Percentiles rank a stretch among this genome's conserved stretches.
These are phyloP conservation scores for Callaeas wilsoni DNA, from an alignment of 2,113 vertebrate species.

Conservation along the genomic window DNA sequence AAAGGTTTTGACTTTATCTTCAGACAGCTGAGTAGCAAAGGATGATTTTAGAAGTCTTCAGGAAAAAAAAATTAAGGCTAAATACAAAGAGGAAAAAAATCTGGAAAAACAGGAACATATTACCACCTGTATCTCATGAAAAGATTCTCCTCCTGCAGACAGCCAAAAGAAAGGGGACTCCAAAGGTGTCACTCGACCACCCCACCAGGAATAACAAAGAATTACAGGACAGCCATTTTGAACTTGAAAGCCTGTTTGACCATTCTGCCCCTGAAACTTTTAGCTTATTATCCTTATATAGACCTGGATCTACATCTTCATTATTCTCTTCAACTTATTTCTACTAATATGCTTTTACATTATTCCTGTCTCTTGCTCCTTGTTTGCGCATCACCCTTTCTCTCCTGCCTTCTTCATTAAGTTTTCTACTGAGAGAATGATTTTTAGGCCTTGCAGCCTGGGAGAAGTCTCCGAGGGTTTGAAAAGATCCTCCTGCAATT, in stretches of 20 bases:
- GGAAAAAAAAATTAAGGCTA: not conserved
- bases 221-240: not conserved
- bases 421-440: not conserved
- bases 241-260: not conserved
- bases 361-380: not conserved
- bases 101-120: not conserved
- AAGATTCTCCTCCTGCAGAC: not conserved
- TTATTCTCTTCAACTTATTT: not conserved
- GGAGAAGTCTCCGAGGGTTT: not conserved
- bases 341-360: not conserved
- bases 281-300: not conserved
- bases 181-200: not conserved
- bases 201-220: not conserved
- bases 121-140: not conserved
- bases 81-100: not conserved
- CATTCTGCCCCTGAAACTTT: not conserved
- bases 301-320: not conserved
- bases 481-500: not conserved
- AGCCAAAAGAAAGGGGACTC: not conserved
- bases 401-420: not conserved
- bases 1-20: not conserved
- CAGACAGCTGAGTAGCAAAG: not conserved
- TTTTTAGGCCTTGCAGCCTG: not conserved
- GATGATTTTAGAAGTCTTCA: not conserved
- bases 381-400: not conserved